A percentile compares a stretch with the other conserved stretches of the same genome.
Conservation (phyloP, 2,888 invertebrate genomes). For the Noctua janthina region DNA sequence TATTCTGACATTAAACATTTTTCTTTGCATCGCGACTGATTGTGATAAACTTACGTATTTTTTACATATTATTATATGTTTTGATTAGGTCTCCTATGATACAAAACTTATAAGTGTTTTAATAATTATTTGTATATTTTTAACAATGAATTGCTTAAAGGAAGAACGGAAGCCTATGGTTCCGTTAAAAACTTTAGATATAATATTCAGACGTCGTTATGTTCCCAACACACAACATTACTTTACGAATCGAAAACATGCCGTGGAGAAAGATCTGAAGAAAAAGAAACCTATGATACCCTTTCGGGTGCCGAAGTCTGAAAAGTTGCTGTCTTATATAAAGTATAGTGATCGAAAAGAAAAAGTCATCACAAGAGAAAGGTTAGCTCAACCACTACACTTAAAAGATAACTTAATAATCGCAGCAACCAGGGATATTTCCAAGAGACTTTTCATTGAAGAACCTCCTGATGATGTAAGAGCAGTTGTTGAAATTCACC, state of each 20-base stretch:
- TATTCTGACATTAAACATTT: slow-evolving; percentile 35
- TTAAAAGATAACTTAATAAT: slow-evolving; percentile 85
- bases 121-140: slow-evolving; percentile 17
- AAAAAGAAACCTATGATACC: slow-evolving; percentile 75
- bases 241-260: slow-evolving; percentile 84
- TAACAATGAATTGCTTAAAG: slow-evolving; percentile 71
- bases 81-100: slow-evolving; percentile 17
- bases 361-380: slow-evolving; percentile 76
- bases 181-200: slow-evolving; percentile 85
- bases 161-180: slow-evolving; percentile 84
- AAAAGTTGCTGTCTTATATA: slow-evolving; percentile 86
- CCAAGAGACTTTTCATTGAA: slow-evolving; percentile 90
- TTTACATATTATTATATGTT: not conserved
- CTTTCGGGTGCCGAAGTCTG: slow-evolving; percentile 83
- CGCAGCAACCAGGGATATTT: slow-evolving; percentile 88
- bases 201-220: slow-evolving; percentile 86
- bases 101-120: slow-evolving; percentile 20
- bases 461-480: slow-evolving; percentile 89
- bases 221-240: slow-evolving; percentile 87
- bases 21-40: slow-evolving; percentile 21
- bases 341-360: slow-evolving; percentile 86
- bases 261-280: slow-evolving; percentile 67
- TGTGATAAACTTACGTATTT: slow-evolving; percentile 18
- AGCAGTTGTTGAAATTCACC: slow-evolving; percentile 92
- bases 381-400: slow-evolving; percentile 79